Evolutionary conservation across 2,113 vertebrate species (phyloP).

Genomic region (Chloebia gouldiae): DNA sequence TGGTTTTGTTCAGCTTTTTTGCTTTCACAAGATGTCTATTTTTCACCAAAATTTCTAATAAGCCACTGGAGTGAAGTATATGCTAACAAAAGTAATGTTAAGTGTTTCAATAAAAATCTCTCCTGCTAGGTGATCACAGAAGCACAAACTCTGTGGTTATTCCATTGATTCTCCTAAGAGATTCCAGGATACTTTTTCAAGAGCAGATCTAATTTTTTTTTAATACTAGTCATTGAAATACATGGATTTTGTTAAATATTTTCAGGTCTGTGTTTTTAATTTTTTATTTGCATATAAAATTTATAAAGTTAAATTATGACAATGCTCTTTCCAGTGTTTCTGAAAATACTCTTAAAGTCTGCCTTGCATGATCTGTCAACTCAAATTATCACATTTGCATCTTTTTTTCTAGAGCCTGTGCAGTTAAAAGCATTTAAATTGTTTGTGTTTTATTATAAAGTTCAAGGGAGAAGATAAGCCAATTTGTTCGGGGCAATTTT

Average conservation of each 20-base stretch:
- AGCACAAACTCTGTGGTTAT: not conserved
- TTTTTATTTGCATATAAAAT: not conserved
- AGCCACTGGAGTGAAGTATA: not conserved
- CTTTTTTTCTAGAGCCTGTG: not conserved
- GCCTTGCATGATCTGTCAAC: not conserved
- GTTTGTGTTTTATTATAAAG: not conserved
- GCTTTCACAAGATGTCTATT: not conserved
- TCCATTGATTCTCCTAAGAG: not conserved
- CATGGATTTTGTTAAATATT: not conserved
- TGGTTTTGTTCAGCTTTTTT: not conserved
- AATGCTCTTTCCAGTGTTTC: not conserved
- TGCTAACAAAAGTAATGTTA: not conserved
- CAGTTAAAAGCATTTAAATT: not conserved
- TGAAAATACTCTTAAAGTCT: not conserved
- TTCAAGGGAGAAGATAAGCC: not conserved
- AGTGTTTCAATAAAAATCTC: not conserved
- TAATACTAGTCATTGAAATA: not conserved
- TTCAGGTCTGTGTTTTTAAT: not conserved
- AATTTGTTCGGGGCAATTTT: not conserved
- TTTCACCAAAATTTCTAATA: not conserved
- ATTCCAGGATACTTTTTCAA: not conserved
- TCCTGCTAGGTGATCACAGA: not conserved
- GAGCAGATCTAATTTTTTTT: not conserved
- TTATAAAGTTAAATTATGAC: not conserved
- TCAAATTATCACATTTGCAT: not conserved